Percentiles rank a stretch among this genome's conserved stretches.
phyloP scores from a whole-genome alignment of 2,888 invertebrate species.

The Hartigia nigra region DNA sequence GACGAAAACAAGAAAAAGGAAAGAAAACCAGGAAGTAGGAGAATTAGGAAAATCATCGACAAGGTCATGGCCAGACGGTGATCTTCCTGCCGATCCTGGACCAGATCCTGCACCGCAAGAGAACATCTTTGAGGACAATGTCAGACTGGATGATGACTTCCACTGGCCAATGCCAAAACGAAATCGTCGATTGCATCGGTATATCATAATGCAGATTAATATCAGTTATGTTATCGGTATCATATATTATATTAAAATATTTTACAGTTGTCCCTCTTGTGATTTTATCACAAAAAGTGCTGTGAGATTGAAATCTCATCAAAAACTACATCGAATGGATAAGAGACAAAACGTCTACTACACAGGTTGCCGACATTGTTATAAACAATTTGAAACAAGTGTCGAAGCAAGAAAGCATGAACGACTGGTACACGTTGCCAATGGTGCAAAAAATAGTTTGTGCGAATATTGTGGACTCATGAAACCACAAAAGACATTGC shows the following conservation, averaged over 20 bases:
- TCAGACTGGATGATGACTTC: conserved; percentile 20
- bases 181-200: conserved; percentile 12
- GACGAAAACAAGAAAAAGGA: conserved; percentile 1
- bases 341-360: conserved; percentile 7
- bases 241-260: background rate
- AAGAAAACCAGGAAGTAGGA: background rate
- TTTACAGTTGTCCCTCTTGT: conserved; percentile 14
- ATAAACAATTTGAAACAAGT: conserved; percentile 18
- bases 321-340: conserved; percentile 16
- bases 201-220: background rate
- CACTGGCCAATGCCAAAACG: conserved; percentile 22
- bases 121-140: conserved; percentile 20
- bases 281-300: conserved; percentile 20
- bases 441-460: conserved; percentile 16
- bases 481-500: conserved; percentile 18
- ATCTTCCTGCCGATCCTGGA: conserved; percentile 21
- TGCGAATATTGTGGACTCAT: conserved; percentile 21
- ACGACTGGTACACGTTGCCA: conserved; percentile 8
- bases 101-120: conserved; percentile 15
- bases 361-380: conserved; percentile 12
- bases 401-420: conserved; percentile 16
- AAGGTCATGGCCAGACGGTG: conserved; percentile 17
- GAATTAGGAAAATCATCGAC: background rate
- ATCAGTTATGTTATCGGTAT: background rate
- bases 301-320: conserved; percentile 15